Base-by-base conservation (phyloP, 2,888 invertebrate genomes). In the Phytoseiulus persimilis region DNA sequence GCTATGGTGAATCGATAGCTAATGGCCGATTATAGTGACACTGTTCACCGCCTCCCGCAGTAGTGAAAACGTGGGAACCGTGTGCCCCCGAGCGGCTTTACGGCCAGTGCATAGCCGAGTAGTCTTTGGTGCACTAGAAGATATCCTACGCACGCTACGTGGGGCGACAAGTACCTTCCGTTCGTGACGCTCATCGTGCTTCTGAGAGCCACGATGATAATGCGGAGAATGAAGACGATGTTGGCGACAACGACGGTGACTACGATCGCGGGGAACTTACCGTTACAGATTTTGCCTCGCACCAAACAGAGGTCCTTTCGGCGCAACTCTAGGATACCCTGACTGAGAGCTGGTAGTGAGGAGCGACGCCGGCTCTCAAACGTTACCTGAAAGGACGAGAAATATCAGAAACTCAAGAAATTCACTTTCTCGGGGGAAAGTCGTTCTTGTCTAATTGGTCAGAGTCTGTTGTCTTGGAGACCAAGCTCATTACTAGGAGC, bases 11-110 rank as follows among this genome's bases (percentile, higher is more conserved):
- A 87, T 87, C 87, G 87, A 87, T 87, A 87, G 87, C 87, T n/a
- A 87, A 87, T 87, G 87, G 87, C n/a, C 33, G 87, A 87, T n/a
- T 87, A 87, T 87, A 31, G 87, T 45, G 87, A 87, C 87, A 87
- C 87, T 87, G 87, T 33, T 33, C 31, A 31, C 33, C 87, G 32
- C 39, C 87, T 87, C 39, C 87, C 45, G 87, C 32, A n/a, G 33
- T 87, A 39, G 45, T 87, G 87, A n/a, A 87, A 87, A 87, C 87
- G 87, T 87, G 87, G 87, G 87, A 87, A 87, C 87, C 32, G n/a
- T 32, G 87, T 87, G 32, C 87, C 32, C n/a, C 32, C 32, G n/a
- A 87, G 33, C 45, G 32, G n/a, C 32, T 32, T 87, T 65, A 65
- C 65, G 65, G 65, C 65, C 65, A 18, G 18, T 23, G 11, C 65